Conservation (phyloP, 2,797 vertebrate genomes). For the Amniataba percoides region DNA sequence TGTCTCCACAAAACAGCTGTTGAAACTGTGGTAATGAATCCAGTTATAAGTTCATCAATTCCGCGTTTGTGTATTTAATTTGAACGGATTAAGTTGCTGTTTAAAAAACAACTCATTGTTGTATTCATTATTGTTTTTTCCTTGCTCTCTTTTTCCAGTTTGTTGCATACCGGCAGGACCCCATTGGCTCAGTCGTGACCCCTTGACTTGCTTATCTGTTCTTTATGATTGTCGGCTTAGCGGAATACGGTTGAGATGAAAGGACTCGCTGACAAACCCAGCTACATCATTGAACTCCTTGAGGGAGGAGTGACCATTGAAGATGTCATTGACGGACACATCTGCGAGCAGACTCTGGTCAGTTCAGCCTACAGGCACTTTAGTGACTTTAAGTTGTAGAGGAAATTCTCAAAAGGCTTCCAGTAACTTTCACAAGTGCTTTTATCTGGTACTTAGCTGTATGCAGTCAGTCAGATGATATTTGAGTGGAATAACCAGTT, state of each 20-base stretch:
- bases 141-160: slow-evolving; percentile 84
- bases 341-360: slow-evolving; percentile 95
- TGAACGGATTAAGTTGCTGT: background rate
- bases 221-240: slow-evolving; percentile 99
- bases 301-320: slow-evolving; percentile 93
- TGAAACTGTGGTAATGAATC: background rate
- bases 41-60: background rate
- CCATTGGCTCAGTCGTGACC: slow-evolving; percentile 94
- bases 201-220: slow-evolving; percentile 90
- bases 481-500: background rate
- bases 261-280: slow-evolving; percentile 97
- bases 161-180: slow-evolving; percentile 99
- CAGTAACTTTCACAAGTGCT: background rate
- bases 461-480: too few relatives aligned
- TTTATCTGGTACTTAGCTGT: too few relatives aligned
- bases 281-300: slow-evolving; percentile 95
- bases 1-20: background rate
- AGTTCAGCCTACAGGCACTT: slow-evolving; percentile 65
- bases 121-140: background rate
- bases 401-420: background rate
- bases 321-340: slow-evolving; percentile 95
- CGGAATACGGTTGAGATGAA: slow-evolving; percentile 99
- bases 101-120: background rate
- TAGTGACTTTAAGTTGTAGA: background rate
- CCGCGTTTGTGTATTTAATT: background rate